Conservation (phyloP, 2,113 vertebrate genomes). For the Oncorhynchus clarkii region DNA sequence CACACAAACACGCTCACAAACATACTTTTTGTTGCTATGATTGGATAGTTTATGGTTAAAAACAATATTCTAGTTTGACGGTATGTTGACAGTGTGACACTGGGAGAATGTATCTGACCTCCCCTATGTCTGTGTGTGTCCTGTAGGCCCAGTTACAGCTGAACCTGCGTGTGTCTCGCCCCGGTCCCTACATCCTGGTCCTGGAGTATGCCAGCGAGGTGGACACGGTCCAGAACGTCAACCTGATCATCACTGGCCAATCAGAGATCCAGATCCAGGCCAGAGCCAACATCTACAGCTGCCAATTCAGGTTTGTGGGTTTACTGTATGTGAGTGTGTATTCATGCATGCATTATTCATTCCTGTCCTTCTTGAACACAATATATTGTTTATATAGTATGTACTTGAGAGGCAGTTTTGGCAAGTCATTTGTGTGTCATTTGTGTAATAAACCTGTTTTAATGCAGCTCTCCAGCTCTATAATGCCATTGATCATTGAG, state of each 20-base stretch:
- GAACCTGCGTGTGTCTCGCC: constrained; percentile 72
- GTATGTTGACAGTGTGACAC: not conserved
- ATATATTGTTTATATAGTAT: not conserved
- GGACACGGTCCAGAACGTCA: constrained; percentile 65
- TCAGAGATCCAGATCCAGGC: constrained; percentile 58
- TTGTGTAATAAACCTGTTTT: not conserved
- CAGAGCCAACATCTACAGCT: constrained; percentile 83
- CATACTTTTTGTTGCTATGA: not conserved
- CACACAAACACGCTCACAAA: not conserved
- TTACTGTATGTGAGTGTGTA: not conserved
- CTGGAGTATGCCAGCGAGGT: constrained; percentile 83
- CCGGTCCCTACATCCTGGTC: constrained; percentile 78
- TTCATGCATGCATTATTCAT: not conserved
- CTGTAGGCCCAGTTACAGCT: constrained; percentile 78
- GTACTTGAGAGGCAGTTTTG: constrained; percentile 9
- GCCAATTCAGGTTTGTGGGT: constrained; percentile 80
- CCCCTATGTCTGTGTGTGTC: not conserved
- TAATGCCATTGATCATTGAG: not conserved
- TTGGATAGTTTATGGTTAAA: too few species aligned
- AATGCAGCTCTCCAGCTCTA: not conserved
- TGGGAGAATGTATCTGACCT: not conserved
- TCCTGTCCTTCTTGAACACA: not conserved
- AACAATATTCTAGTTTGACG: too few species aligned
- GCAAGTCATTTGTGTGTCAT: not conserved
- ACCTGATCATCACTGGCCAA: constrained; percentile 65